Percentiles rank a stretch among this genome's conserved stretches.
Evolutionary conservation across 1,140 invertebrate genomes (phyloP).

Genomic region (Drosophila simulans): DNA sequence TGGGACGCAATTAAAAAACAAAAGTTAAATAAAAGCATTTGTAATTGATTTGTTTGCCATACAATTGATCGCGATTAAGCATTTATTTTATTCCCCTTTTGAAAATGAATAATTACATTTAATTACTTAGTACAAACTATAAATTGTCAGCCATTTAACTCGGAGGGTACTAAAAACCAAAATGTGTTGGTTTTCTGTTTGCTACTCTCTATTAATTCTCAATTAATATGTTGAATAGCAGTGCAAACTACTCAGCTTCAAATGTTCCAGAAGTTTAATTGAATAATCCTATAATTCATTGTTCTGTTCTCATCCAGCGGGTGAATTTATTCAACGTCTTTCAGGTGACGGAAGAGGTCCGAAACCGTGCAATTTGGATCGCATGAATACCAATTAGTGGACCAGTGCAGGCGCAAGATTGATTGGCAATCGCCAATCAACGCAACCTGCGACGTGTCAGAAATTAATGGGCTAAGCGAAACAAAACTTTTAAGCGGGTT

Average conservation of each 20-base stretch:
- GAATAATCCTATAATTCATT: not conserved
- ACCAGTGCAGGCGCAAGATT: slow-evolving; percentile 33
- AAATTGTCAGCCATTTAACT: not conserved
- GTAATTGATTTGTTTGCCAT: slow-evolving; percentile 81
- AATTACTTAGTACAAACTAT: not conserved
- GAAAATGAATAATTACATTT: not conserved
- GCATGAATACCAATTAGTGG: slow-evolving; percentile 31
- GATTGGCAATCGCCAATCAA: slow-evolving; percentile 41
- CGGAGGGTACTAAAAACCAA: not conserved
- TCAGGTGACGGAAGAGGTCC: slow-evolving; percentile 21
- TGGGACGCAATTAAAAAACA: slow-evolving; percentile 23
- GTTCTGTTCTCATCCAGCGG: not conserved
- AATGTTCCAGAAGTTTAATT: slow-evolving; percentile 1
- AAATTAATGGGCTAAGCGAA: slow-evolving; percentile 67
- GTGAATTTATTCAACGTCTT: slow-evolving; percentile 1
- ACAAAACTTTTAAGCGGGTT: slow-evolving; percentile 34
- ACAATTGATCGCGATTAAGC: slow-evolving; percentile 53
- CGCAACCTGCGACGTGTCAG: slow-evolving; percentile 69
- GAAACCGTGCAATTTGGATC: slow-evolving; percentile 5
- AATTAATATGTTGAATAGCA: slow-evolving; percentile 53
- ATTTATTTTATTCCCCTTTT: not conserved
- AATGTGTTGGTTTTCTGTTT: slow-evolving; percentile 1
- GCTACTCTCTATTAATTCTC: slow-evolving; percentile 24
- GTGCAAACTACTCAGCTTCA: slow-evolving; percentile 26
- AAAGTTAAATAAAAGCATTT: slow-evolving; percentile 24